Evolutionary conservation across 2,797 vertebrate species (phyloP).

Genomic region (Ctenochaetus hawaiiensis): DNA sequence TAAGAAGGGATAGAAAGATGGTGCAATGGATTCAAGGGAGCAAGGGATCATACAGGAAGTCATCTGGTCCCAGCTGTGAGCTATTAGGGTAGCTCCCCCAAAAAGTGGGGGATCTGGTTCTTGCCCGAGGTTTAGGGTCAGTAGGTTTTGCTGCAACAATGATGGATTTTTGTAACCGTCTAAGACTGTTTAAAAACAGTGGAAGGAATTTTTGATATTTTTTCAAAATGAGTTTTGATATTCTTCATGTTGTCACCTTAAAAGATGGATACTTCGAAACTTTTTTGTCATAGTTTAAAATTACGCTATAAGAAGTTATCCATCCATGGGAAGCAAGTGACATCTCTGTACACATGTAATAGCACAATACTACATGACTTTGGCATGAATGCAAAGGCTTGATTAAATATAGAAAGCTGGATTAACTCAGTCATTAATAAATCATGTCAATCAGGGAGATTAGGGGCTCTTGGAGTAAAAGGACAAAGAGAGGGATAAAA

Average conservation of each 20-base stretch:
- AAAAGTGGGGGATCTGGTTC: not conserved
- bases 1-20: conserved; percentile 27
- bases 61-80: conserved; percentile 15
- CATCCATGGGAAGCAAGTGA: not conserved
- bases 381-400: not conserved
- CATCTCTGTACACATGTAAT: conserved; percentile 7
- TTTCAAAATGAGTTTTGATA: conserved; percentile 5
- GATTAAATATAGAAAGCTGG: conserved; percentile 1
- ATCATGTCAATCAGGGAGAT: not conserved
- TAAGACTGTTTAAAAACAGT: conserved; percentile 5
- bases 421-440: conserved; percentile 10
- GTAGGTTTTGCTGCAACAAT: conserved; percentile 16
- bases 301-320: not conserved
- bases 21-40: conserved; percentile 25
- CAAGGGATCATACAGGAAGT: conserved; percentile 30
- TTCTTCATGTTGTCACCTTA: conserved; percentile 15
- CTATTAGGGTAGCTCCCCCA: conserved; percentile 4
- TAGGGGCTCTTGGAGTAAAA: conserved; percentile 10
- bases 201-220: not conserved
- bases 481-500: conserved; percentile 25
- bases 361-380: not conserved
- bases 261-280: not conserved
- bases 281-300: not conserved
- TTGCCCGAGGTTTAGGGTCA: conserved; percentile 23
- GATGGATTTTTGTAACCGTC: conserved; percentile 20